Conservation (phyloP, 2,113 vertebrate species). For the Megaceryle maxima region DNA sequence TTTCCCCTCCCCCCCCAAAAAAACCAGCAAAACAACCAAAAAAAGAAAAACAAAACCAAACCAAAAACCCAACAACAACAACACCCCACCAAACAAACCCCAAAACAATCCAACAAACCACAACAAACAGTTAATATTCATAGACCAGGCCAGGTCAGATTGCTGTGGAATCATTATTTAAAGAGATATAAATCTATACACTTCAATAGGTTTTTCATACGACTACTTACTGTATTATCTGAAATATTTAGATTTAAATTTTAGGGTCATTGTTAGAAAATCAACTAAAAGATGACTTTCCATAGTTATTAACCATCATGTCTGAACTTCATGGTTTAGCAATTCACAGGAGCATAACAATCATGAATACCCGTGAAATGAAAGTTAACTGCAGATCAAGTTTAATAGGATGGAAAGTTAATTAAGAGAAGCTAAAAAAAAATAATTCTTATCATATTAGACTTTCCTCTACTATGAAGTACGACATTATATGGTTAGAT, state of each 20-base stretch:
- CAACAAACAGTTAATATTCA: background rate
- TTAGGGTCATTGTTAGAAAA: conserved; percentile 7
- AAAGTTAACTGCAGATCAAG: conserved; percentile 72
- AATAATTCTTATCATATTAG: conserved; percentile 62
- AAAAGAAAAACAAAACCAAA: too few relatives aligned
- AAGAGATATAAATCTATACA: background rate
- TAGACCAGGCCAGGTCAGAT: background rate
- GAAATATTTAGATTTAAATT: conserved; percentile 8
- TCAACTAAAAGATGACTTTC: background rate
- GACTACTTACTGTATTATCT: background rate
- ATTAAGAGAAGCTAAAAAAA: conserved; percentile 74
- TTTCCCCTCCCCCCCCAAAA: too few relatives aligned
- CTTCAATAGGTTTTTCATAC: background rate
- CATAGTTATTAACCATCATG: conserved; percentile 12
- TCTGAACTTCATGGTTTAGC: conserved; percentile 28
- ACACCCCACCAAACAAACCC: background rate
- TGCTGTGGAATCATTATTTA: background rate
- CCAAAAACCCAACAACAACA: too few relatives aligned
- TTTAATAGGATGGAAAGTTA: conserved; percentile 72
- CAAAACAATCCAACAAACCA: background rate
- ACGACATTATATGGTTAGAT: conserved; percentile 29
- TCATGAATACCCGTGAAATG: conserved; percentile 71
- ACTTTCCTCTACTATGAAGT: conserved; percentile 47
- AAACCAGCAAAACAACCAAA: too few relatives aligned
- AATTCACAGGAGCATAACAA: conserved; percentile 67